Evolutionary conservation across 2,888 invertebrate genomes (phyloP), one percentile per base, ranked within the genome.

Genomic region (Tinea pellionella): DNA sequence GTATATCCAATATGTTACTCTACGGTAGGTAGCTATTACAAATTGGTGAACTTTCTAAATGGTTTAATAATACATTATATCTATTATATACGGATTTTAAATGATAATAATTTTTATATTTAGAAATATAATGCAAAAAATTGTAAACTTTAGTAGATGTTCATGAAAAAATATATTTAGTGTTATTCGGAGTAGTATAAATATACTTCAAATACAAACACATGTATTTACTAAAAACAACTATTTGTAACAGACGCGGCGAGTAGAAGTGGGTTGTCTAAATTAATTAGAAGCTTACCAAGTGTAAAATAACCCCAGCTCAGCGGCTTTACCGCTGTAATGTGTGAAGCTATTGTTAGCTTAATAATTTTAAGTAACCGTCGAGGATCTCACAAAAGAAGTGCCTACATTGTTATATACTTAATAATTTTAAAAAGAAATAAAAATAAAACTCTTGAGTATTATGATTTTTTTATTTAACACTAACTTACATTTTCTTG

Each of bases 201-300:
- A 24, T 3, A 24, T 24, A 24, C 24, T 24, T 24, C 24, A 24
- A 2, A 24, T 6, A 24, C 24, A 24, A 24, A 24, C 24, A 24
- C 24, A 24, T 24, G 24, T 24, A n/a, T n/a, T n/a, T n/a, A 24
- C 24, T 24, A 24, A 24, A 24, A 24, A 24, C 24, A 24, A 24
- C 24, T 24, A 3, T 24, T 24, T 6, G 24, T 24, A 24, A 24
- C 24, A 24, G 24, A 24, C 24, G 24, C 37, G n/a, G 37, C 37
- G 37, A 12, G 11, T 12, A 37, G 37, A 37, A 37, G 37, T 37
- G 37, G 78, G 74, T 78, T 78, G 80, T 79, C 80, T 77, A 75
- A 83, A 84, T 81, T 83, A 86, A 85, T 85, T 83, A 83, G 76
- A 72, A 69, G 74, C 77, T 76, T 76, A 70, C 60, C 60, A 61